phyloP scores from a whole-genome alignment of 2,113 vertebrate genomes.

The Forbesichthys agassizii region DNA sequence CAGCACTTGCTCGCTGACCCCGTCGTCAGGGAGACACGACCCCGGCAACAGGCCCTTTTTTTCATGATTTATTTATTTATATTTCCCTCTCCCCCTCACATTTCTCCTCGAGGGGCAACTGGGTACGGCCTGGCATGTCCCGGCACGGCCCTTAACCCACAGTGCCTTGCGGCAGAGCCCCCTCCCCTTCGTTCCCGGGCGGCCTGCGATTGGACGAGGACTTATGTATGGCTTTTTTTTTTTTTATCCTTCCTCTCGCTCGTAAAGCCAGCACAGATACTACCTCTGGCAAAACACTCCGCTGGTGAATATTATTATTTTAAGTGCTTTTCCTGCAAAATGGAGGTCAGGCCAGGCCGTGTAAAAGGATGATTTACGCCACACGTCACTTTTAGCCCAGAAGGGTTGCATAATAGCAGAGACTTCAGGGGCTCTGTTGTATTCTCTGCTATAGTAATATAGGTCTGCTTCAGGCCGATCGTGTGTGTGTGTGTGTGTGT shows the following conservation, averaged over 20 bases:
- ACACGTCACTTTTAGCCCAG: constrained; percentile 61
- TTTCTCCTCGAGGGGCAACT: not conserved
- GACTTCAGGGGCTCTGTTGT: constrained; percentile 55
- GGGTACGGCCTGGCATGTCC: too few species aligned
- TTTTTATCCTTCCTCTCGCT: constrained; percentile 55
- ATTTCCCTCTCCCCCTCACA: too few species aligned
- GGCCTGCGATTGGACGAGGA: constrained; percentile 31
- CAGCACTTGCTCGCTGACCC: constrained; percentile 41
- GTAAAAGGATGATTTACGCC: constrained; percentile 68
- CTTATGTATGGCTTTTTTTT: constrained; percentile 23
- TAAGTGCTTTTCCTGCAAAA: constrained; percentile 66
- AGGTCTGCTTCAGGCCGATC: constrained; percentile 24
- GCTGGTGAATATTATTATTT: constrained; percentile 47
- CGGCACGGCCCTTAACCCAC: too few species aligned
- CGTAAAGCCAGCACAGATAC: constrained; percentile 70
- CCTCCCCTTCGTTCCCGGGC: not conserved
- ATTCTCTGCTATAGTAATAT: constrained; percentile 47
- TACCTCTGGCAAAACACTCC: constrained; percentile 57
- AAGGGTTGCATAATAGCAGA: constrained; percentile 66
- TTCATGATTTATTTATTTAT: too few species aligned
- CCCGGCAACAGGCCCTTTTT: constrained; percentile 13
- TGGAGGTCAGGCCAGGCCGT: constrained; percentile 63
- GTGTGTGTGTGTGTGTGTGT: constrained; percentile 26
- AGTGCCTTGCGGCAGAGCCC: not conserved
- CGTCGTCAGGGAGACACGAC: constrained; percentile 39